phyloP scores from a whole-genome alignment of 1,140 invertebrate genomes.

The Gryllus bimaculatus region DNA sequence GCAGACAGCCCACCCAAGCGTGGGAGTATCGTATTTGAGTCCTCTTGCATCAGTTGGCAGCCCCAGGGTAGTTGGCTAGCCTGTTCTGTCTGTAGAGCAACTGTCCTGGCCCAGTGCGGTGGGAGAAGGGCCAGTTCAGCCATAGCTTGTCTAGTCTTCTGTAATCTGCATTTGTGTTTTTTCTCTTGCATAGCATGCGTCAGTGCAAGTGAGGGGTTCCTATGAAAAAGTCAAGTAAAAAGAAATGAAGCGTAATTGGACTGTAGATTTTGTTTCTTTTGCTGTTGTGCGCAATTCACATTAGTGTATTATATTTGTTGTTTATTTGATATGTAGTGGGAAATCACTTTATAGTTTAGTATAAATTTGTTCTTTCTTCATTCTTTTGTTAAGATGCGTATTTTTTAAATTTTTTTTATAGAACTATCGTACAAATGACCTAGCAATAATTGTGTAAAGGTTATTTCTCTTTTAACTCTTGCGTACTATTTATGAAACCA shows the following conservation, averaged over 20 bases:
- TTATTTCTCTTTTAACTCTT: no score
- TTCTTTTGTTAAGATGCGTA: no score
- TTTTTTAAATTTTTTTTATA: no score
- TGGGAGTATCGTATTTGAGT: background rate
- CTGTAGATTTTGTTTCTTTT: background rate
- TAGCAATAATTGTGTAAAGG: no score
- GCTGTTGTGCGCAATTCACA: background rate
- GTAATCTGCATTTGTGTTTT: background rate
- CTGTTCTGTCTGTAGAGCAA: background rate
- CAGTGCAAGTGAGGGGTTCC: slow-evolving; percentile 8
- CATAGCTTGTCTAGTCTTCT: background rate
- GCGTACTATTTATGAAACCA: no score
- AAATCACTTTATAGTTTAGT: no score
- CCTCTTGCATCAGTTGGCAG: slow-evolving; percentile 2
- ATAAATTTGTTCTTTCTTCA: no score
- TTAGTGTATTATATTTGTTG: background rate
- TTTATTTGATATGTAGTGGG: no score
- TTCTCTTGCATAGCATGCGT: slow-evolving; percentile 12
- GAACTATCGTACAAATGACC: no score
- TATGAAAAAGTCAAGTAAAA: background rate
- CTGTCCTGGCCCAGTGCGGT: background rate
- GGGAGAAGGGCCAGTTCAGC: background rate
- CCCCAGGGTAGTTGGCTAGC: background rate
- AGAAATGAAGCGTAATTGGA: background rate
- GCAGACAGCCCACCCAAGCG: background rate